A percentile compares a stretch with the other conserved stretches of the same genome.
Conservation (phyloP, 2,888 invertebrate species). For the Melipona bicolor region DNA sequence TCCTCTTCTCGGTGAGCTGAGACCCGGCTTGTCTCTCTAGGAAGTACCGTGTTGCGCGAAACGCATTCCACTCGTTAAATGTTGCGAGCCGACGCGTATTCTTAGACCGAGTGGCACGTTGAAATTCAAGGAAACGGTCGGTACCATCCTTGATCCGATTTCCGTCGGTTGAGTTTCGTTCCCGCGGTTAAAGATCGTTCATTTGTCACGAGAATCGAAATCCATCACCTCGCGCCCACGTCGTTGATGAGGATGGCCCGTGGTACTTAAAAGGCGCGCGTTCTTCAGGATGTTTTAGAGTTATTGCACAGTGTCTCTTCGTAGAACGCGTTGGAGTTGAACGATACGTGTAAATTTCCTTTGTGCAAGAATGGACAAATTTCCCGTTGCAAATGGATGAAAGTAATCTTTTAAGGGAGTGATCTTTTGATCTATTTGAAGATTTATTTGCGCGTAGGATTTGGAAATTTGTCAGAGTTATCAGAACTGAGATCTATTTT, state of each 20-base stretch:
- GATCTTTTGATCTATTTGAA: neutral
- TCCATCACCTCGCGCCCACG: slow-evolving; percentile 15
- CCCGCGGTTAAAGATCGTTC: slow-evolving; percentile 10
- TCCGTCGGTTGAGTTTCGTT: slow-evolving; percentile 11
- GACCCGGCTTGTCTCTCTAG: slow-evolving; percentile 55
- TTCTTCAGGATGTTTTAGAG: neutral
- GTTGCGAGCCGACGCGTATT: slow-evolving; percentile 64
- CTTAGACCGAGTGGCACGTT: slow-evolving; percentile 64
- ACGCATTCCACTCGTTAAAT: slow-evolving; percentile 67
- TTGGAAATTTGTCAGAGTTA: neutral
- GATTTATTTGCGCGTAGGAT: neutral
- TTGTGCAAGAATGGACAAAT: neutral
- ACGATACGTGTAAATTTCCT: too few species aligned
- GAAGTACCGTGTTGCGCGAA: slow-evolving; percentile 60
- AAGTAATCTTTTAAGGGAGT: neutral
- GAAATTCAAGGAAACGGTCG: slow-evolving; percentile 27
- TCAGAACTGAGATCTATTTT: neutral
- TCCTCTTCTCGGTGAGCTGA: slow-evolving; percentile 28
- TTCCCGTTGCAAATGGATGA: neutral
- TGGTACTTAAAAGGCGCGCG: neutral
- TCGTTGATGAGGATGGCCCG: neutral
- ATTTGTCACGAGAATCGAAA: slow-evolving; percentile 33
- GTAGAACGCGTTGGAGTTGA: slow-evolving; percentile 7
- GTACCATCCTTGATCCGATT: slow-evolving; percentile 53
- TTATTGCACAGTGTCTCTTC: neutral